Base-by-base conservation (phyloP, 2,888 invertebrate genomes). In the Monoplex corrugatus region DNA sequence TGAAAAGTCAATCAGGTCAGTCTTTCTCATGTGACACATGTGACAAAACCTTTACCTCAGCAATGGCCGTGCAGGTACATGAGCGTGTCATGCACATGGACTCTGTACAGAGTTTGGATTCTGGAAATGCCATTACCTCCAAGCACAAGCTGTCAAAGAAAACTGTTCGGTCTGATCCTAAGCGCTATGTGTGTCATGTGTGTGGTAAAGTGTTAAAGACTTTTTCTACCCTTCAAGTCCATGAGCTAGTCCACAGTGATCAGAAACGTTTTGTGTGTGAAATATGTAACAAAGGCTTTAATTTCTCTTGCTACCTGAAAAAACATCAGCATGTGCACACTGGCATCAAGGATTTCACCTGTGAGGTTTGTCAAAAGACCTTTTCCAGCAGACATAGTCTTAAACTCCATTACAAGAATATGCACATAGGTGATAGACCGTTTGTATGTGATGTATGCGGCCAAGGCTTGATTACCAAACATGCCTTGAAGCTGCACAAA, bases 251-350 rank as follows among this genome's bases (percentile, higher is more conserved):
- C 10, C 78, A 80, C 78, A 80, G n/a, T n/a, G n/a, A n/a, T n/a
- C n/a, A 80, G 28, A 19, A 32, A 28, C 78, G 23, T 6, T 80
- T 80, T 23, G 1, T 23, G 40, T 80, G 78, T 23, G 43, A 80
- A 8, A 40, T 32, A 8, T 80, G 78, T 23, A 43, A 43, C 78
- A 80, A 80, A 43, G 40, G 78, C 10, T 80, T 80, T 43, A 80
- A 43, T 28, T 43, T 43, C 43, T 80, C 40, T 28, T 80, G 43
- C 78, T 28, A 80, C 10, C 40, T 80, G 16, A 80, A 80, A 6
- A 2, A 43, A 43, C 78, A 80, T 28, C 78, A 80, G 78, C 78
- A 80, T 28, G 78, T 80, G 78, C 78, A 80, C 43, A 80, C 78
- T 1, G 78, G 78, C 78, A 23, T 80, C 40, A 80, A 80, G 28